Percentiles rank a stretch among this genome's conserved stretches.
phyloP scores from a whole-genome alignment of 2,797 vertebrate species.

The Notolabrus celidotus region DNA sequence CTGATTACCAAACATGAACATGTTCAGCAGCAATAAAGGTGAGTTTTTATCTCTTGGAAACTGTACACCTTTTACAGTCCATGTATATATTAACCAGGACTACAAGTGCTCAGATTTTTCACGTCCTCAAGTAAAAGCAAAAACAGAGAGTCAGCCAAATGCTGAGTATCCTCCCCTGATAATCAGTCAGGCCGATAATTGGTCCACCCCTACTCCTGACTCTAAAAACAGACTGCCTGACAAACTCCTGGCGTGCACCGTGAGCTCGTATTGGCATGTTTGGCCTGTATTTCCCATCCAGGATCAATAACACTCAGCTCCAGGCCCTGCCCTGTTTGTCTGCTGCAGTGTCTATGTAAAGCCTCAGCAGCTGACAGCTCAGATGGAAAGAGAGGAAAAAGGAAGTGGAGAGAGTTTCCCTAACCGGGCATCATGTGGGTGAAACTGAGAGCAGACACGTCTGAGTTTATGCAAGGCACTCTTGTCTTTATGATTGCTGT shows the following conservation, averaged over 20 bases:
- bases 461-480: neutral
- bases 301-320: neutral
- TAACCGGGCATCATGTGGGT: conserved; percentile 38
- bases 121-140: too few relatives aligned
- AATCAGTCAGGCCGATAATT: too few relatives aligned
- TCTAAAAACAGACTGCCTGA: neutral
- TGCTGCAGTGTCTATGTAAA: neutral
- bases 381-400: conserved; percentile 29
- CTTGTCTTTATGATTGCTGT: conserved; percentile 6
- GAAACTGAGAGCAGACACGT: conserved; percentile 47
- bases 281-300: neutral
- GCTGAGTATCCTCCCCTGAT: too few relatives aligned
- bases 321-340: neutral
- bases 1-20: too few relatives aligned
- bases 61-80: too few relatives aligned
- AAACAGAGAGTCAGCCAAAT: too few relatives aligned
- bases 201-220: neutral
- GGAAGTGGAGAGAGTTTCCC: conserved; percentile 60
- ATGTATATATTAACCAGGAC: too few relatives aligned
- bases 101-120: too few relatives aligned
- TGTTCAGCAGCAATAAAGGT: too few relatives aligned
- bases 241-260: neutral
- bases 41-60: too few relatives aligned
- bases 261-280: neutral
- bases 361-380: neutral